phyloP scores from a whole-genome alignment of 2,888 invertebrate species.

The Ectobius pallidus region DNA sequence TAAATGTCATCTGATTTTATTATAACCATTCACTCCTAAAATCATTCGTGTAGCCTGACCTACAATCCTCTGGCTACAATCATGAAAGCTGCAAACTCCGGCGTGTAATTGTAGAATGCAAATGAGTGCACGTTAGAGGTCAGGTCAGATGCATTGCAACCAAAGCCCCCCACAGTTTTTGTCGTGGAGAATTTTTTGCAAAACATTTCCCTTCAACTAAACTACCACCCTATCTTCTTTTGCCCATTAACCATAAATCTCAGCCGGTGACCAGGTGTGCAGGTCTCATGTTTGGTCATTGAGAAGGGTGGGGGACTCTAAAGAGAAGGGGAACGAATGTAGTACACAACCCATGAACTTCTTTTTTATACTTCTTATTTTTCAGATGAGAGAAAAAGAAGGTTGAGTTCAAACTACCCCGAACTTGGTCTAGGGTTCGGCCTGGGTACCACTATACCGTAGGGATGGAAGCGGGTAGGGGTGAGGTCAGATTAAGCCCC shows the following conservation, averaged over 20 bases:
- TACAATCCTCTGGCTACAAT: no score
- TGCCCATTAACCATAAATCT: slow-evolving; percentile 37
- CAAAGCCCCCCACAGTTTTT: background rate
- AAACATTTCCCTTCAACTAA: background rate
- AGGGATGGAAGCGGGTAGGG: slow-evolving; percentile 18
- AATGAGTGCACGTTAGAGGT: background rate
- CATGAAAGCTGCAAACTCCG: no score
- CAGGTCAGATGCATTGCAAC: slow-evolving; percentile 17
- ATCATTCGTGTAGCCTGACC: no score
- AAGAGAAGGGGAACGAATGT: background rate
- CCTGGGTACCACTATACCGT: slow-evolving; percentile 9
- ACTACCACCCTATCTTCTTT: slow-evolving; percentile 24
- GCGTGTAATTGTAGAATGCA: no score
- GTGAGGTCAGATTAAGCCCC: slow-evolving; percentile 33
- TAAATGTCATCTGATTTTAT: no score
- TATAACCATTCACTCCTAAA: no score
- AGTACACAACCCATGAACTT: slow-evolving; percentile 10
- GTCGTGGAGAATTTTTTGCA: slow-evolving; percentile 4
- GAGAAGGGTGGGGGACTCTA: background rate
- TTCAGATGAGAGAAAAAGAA: background rate
- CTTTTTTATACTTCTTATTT: background rate
- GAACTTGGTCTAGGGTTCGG: slow-evolving; percentile 9
- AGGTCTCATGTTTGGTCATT: background rate
- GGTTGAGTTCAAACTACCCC: slow-evolving; percentile 8
- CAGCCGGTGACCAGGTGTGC: slow-evolving; percentile 26